A percentile compares a stretch with the other conserved stretches of the same genome.
These are phyloP conservation scores for Urocynchramus pylzowi DNA, from an alignment of 2,113 vertebrate species.

Conservation along the genomic window DNA sequence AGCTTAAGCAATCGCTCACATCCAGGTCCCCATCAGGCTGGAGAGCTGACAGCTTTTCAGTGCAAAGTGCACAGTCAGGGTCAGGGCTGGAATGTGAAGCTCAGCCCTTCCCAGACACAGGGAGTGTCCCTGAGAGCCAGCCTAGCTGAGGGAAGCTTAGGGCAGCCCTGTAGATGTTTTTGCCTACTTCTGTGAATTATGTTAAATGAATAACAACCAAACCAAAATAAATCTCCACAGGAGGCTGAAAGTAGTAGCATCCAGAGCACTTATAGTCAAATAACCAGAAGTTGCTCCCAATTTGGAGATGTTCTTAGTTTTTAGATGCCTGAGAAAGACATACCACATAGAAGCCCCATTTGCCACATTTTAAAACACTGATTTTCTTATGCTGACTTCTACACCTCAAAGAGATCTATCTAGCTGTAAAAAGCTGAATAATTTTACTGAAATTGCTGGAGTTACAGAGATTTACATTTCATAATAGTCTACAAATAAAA, in stretches of 20 bases:
- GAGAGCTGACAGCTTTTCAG: not conserved
- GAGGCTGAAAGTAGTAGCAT: not conserved
- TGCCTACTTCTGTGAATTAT: not conserved
- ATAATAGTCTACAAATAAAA: not conserved
- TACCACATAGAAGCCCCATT: not conserved
- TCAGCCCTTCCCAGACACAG: not conserved
- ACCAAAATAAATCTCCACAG: not conserved
- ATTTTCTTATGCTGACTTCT: not conserved
- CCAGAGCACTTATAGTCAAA: not conserved
- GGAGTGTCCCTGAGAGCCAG: not conserved
- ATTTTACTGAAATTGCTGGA: not conserved
- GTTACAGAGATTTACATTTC: not conserved
- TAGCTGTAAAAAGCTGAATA: not conserved
- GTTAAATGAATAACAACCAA: not conserved
- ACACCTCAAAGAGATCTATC: not conserved
- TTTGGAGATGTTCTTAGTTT: not conserved
- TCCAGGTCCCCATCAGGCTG: not conserved
- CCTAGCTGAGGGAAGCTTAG: not conserved
- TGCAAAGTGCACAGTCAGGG: not conserved
- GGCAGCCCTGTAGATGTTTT: not conserved
- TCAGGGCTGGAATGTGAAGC: conserved; percentile 5
- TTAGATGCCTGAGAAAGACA: not conserved
- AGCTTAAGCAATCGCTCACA: not conserved
- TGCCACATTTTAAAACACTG: not conserved
- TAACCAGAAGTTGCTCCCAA: not conserved